Percentiles rank a stretch among this genome's conserved stretches.
Evolutionary conservation across 2,113 vertebrate genomes (phyloP).

Genomic region (Perccottus glenii): DNA sequence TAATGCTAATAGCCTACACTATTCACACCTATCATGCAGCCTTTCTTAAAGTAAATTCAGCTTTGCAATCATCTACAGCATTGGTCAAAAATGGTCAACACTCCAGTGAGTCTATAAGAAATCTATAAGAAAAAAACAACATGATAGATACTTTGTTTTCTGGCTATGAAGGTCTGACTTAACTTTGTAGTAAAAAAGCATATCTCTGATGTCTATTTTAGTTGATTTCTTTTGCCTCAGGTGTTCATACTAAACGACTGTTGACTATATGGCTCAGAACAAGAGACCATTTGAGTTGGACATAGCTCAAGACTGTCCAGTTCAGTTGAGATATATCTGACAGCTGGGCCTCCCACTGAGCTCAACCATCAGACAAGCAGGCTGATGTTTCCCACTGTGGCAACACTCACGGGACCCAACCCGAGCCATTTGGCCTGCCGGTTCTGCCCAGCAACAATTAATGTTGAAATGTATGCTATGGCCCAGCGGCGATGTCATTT

Average conservation of each 20-base stretch:
- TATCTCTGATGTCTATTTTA: no score
- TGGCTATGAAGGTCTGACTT: no score
- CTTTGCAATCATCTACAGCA: no score
- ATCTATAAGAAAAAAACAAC: no score
- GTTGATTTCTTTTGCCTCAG: no score
- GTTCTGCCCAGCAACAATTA: constrained; percentile 73
- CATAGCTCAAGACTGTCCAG: constrained; percentile 31
- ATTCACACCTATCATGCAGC: no score
- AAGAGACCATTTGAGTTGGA: constrained; percentile 28
- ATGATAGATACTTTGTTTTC: no score
- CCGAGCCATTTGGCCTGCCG: constrained; percentile 2
- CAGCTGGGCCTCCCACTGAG: constrained; percentile 54
- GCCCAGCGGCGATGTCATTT: constrained; percentile 48
- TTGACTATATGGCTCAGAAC: neutral
- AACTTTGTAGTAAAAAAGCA: no score
- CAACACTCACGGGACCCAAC: constrained; percentile 28
- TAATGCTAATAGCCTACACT: no score
- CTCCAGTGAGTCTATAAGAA: no score
- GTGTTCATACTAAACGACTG: neutral
- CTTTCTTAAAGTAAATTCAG: no score
- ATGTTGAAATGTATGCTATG: constrained; percentile 55
- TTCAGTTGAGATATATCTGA: constrained; percentile 36
- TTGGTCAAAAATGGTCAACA: no score
- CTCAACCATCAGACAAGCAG: constrained; percentile 24
- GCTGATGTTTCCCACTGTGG: constrained; percentile 38